Conservation (phyloP, 2,888 invertebrate species). For the Empis livida region DNA sequence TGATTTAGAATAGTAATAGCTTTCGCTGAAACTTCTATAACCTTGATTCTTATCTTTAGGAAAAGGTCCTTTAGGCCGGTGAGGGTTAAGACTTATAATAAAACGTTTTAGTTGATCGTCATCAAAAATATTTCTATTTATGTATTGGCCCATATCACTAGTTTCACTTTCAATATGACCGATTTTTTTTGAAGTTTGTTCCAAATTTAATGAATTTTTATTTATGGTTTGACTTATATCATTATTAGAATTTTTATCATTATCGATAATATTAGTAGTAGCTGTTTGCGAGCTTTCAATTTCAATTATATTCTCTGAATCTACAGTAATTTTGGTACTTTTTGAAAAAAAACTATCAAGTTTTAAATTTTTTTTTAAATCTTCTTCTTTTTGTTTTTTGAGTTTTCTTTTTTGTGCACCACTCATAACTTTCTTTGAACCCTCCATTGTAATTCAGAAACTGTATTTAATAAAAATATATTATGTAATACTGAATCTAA, state of each 20-base stretch:
- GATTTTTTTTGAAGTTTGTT: neutral
- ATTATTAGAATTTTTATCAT: neutral
- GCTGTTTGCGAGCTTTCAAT: neutral
- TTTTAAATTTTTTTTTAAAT: neutral
- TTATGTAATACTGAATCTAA: neutral
- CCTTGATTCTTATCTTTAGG: neutral
- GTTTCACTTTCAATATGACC: neutral
- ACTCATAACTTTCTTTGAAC: neutral
- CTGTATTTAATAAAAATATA: neutral
- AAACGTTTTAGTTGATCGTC: neutral
- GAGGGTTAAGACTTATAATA: neutral
- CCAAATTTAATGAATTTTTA: neutral
- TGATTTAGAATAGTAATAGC: neutral
- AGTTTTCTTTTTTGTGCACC: neutral
- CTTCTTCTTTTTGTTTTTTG: neutral
- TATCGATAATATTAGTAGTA: neutral
- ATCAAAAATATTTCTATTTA: neutral
- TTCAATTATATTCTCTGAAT: neutral
- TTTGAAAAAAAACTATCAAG: neutral
- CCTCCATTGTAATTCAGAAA: neutral
- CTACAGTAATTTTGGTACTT: neutral
- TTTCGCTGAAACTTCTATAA: neutral
- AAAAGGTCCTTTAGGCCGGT: neutral
- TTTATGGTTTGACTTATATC: neutral
- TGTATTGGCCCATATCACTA: neutral